Conservation (phyloP, 2,797 vertebrate genomes). For the Vipera latastei region DNA sequence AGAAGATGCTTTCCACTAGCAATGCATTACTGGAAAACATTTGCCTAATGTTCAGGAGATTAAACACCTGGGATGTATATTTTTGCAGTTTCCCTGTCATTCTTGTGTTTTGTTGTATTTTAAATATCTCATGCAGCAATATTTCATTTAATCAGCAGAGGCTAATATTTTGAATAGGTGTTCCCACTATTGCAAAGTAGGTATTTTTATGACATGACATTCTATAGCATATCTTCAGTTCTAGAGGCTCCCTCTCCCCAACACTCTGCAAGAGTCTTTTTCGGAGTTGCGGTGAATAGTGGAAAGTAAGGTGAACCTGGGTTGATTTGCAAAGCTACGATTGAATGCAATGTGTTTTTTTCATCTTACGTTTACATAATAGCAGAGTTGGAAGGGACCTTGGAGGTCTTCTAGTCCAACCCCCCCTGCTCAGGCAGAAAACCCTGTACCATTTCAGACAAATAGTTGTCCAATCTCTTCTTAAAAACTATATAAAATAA, state of each 20-base stretch:
- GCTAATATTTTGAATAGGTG: neutral
- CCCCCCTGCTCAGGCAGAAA: neutral
- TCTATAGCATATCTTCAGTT: neutral
- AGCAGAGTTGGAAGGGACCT: neutral
- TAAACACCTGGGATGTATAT: neutral
- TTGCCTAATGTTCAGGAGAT: neutral
- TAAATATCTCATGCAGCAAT: neutral
- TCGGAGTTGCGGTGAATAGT: neutral
- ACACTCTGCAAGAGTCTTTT: neutral
- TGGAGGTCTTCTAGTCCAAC: neutral
- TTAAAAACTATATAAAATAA: neutral
- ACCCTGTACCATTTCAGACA: neutral
- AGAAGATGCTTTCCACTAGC: neutral
- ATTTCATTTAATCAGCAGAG: neutral
- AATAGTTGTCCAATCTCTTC: neutral
- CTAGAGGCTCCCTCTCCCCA: neutral
- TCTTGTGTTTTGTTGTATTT: neutral
- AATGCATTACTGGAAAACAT: neutral
- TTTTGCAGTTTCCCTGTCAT: neutral
- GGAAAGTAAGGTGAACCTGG: neutral
- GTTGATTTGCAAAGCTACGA: neutral
- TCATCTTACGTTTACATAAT: neutral
- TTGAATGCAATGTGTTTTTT: neutral
- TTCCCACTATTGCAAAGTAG: neutral
- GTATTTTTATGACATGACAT: neutral